Evolutionary conservation across 2,888 invertebrate species (phyloP).

Genomic region (Penaeus monodon): DNA sequence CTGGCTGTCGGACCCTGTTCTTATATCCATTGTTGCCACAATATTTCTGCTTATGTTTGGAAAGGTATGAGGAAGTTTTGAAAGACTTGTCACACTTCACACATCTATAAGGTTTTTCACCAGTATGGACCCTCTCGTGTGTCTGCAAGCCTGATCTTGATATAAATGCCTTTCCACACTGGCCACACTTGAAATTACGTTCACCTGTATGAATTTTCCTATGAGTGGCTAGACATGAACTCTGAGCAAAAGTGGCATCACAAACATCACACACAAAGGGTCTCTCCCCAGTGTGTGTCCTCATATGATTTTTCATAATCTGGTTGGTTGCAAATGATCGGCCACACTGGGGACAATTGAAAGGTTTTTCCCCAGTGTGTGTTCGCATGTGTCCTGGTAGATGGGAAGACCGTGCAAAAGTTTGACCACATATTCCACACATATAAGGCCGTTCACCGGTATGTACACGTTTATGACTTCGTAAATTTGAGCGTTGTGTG

Average conservation of each 20-base stretch:
- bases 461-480: slow-evolving; percentile 64
- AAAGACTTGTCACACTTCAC: slow-evolving; percentile 53
- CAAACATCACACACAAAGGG: slow-evolving; percentile 55
- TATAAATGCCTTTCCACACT: slow-evolving; percentile 53
- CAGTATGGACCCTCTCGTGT: slow-evolving; percentile 54
- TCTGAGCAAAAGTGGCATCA: slow-evolving; percentile 50
- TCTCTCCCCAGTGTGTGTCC: slow-evolving; percentile 54
- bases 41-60: slow-evolving; percentile 54
- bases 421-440: slow-evolving; percentile 65
- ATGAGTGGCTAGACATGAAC: slow-evolving; percentile 54
- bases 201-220: slow-evolving; percentile 55
- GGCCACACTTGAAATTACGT: slow-evolving; percentile 47
- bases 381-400: slow-evolving; percentile 65
- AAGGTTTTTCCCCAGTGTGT: slow-evolving; percentile 56
- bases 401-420: slow-evolving; percentile 64
- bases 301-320: slow-evolving; percentile 59
- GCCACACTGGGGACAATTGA: slow-evolving; percentile 37
- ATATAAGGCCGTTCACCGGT: slow-evolving; percentile 65
- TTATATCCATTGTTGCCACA: slow-evolving; percentile 40
- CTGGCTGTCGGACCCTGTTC: slow-evolving; percentile 12
- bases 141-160: slow-evolving; percentile 54
- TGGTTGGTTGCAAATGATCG: slow-evolving; percentile 56
- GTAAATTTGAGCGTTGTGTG: slow-evolving; percentile 63
- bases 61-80: slow-evolving; percentile 54
- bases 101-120: slow-evolving; percentile 52